These are phyloP conservation scores for Scaptomyza polygonia DNA, from an alignment of 2,888 invertebrate genomes.

Conservation along the genomic window DNA sequence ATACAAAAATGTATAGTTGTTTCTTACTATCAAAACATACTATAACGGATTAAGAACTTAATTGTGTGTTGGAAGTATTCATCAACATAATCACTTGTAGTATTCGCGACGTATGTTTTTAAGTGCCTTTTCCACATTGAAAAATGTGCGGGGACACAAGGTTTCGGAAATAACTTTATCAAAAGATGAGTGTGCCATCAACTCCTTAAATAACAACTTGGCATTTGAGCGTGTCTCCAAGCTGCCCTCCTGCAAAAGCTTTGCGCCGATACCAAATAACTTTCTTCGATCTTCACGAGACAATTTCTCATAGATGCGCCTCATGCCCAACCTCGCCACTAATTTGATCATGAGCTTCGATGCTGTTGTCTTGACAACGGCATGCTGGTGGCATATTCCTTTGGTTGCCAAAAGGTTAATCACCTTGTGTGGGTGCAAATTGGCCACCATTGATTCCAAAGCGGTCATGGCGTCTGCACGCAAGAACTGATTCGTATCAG, in stretches of 20 bases:
- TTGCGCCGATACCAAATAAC: neutral
- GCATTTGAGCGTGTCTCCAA: neutral
- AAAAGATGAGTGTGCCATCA: neutral
- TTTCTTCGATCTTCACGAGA: neutral
- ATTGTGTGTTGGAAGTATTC: too few relatives aligned
- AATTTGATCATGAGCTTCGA: neutral
- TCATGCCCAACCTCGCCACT: neutral
- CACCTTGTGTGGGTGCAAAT: neutral
- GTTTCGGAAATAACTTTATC: rapidly evolving
- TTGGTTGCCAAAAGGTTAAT: neutral
- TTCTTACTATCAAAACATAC: too few relatives aligned
- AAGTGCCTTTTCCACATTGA: too few relatives aligned
- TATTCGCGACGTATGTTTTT: too few relatives aligned
- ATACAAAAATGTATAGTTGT: too few relatives aligned
- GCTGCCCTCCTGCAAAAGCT: neutral
- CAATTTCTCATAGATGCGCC: neutral
- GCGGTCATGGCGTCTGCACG: neutral
- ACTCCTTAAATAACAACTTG: neutral
- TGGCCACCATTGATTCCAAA: neutral
- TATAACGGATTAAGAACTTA: too few relatives aligned
- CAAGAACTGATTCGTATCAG: neutral
- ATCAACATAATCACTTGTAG: too few relatives aligned
- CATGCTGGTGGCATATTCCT: neutral
- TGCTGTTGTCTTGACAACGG: neutral
- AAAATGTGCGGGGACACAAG: neutral